A percentile compares a stretch with the other conserved stretches of the same genome.
Evolutionary conservation across 2,888 invertebrate genomes (phyloP).

Genomic region (Toxonevra muliebris): DNA sequence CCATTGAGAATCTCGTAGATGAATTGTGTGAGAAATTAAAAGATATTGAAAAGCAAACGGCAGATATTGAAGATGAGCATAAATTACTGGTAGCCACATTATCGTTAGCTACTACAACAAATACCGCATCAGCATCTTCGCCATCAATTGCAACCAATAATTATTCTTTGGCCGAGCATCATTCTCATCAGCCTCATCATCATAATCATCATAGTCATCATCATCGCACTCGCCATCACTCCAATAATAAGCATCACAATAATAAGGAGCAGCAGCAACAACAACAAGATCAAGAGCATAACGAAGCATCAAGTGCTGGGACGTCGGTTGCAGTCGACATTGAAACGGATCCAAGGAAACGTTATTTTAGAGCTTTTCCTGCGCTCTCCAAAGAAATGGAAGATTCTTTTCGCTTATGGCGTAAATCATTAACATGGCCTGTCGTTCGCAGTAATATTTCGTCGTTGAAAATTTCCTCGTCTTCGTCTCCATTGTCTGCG

Average conservation of each 20-base stretch:
- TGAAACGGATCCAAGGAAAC: constrained; percentile 72
- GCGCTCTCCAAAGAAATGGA: constrained; percentile 69
- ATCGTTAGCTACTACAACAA: constrained; percentile 11
- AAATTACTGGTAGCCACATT: constrained; percentile 25
- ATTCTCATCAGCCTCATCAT: constrained; percentile 22
- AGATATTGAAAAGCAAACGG: constrained; percentile 69
- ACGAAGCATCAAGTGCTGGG: constrained; percentile 36
- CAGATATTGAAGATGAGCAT: constrained; percentile 48
- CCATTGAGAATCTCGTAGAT: constrained; percentile 83
- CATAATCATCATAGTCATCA: constrained; percentile 33
- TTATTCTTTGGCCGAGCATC: neutral
- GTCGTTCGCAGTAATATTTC: constrained; percentile 49
- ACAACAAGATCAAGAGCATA: constrained; percentile 34
- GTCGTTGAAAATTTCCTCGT: too few relatives aligned
- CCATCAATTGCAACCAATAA: constrained; percentile 13
- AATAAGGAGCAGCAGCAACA: constrained; percentile 25
- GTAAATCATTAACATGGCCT: constrained; percentile 55
- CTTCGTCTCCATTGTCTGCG: constrained; percentile 13
- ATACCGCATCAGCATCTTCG: constrained; percentile 1
- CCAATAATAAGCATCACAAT: constrained; percentile 2
- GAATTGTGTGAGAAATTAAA: constrained; percentile 82
- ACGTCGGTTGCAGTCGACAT: constrained; percentile 22
- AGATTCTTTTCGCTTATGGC: constrained; percentile 52
- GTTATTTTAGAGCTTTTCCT: constrained; percentile 82
- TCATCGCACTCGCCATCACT: constrained; percentile 29